Evolutionary conservation across 23 tunicate genomes (phyloP), one percentile per base, ranked within the genome.

Genomic region (Phallusia fumigata): DNA sequence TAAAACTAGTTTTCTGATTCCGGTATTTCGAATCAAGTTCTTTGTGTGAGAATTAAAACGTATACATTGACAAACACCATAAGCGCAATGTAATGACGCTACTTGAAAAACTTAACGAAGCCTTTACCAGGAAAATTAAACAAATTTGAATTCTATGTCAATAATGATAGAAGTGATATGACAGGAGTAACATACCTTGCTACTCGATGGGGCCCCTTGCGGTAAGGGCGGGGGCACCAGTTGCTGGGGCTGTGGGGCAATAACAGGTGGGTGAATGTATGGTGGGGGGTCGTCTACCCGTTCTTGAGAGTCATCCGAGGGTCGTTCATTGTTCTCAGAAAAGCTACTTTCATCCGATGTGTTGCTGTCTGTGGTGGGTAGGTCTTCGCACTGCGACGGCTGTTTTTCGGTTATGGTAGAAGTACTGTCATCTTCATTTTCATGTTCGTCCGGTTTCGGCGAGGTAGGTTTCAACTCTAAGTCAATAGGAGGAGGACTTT

Each of bases 151-250:
- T n/a, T n/a, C n/a, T n/a, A n/a, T n/a, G n/a, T n/a, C n/a, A n/a
- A n/a, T n/a, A n/a, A n/a, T n/a, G n/a, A n/a, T n/a, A n/a, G n/a
- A n/a, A n/a, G n/a, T n/a, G n/a, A n/a, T n/a, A n/a, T n/a, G n/a
- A n/a, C n/a, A n/a, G n/a, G n/a, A n/a, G n/a, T 16, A 30, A 69
- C 85, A 31, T 18, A 88, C 93, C 88, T 89, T 89, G 10, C 93
- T 89, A 40, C 93, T 89, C 49, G 93, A 89, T 36, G 93, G 84
- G 47, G 88, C 81, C 19, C 53, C 58, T 69, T 52, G 77, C 18
- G 83, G 77, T 19, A 64, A 19, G 26, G 52, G 53, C 1, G 77
- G 85, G 32, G 81, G 44, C 5, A 77, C 32, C 52, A 82, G 33
- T 30, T 24, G 83, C 51, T 24, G 53, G 72, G 83, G 40, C 51